phyloP scores from a whole-genome alignment of 2,113 vertebrate genomes.

The Cephalopholis sonnerati region DNA sequence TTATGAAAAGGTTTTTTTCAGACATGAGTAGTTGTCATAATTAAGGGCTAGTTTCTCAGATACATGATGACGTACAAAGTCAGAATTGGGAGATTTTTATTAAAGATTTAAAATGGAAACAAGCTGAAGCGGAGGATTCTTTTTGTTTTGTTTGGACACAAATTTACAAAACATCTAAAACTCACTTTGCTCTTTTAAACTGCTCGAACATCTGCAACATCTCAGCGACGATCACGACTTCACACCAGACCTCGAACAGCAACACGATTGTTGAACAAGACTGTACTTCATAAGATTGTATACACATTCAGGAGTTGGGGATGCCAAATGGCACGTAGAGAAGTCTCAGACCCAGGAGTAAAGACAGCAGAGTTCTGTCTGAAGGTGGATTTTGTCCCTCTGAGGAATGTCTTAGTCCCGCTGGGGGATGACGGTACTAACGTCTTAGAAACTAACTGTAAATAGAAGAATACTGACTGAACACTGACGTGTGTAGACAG shows the following conservation, averaged over 20 bases:
- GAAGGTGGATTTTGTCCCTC: constrained; percentile 48
- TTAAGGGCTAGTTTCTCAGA: neutral
- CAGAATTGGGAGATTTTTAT: neutral
- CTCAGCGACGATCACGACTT: neutral
- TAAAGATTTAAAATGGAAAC: neutral
- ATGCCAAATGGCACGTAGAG: neutral
- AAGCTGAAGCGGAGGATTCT: neutral
- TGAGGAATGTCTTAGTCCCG: constrained; percentile 56
- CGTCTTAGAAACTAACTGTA: constrained; percentile 68
- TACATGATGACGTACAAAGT: too few species aligned
- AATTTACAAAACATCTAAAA: too few species aligned
- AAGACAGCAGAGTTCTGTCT: neutral
- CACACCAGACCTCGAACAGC: neutral
- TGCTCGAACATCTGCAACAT: neutral
- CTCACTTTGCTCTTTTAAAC: too few species aligned
- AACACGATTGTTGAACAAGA: neutral
- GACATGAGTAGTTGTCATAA: too few species aligned
- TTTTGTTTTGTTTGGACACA: too few species aligned
- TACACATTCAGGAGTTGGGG: neutral
- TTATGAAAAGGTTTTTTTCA: too few species aligned
- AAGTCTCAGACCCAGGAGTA: constrained; percentile 5
- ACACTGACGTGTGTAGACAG: constrained; percentile 2
- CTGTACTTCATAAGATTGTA: neutral
- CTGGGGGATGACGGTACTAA: constrained; percentile 61
- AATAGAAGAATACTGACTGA: constrained; percentile 52